These are phyloP conservation scores for Meliscaeva auricollis DNA, from an alignment of 2,888 invertebrate species.

Conservation along the genomic window DNA sequence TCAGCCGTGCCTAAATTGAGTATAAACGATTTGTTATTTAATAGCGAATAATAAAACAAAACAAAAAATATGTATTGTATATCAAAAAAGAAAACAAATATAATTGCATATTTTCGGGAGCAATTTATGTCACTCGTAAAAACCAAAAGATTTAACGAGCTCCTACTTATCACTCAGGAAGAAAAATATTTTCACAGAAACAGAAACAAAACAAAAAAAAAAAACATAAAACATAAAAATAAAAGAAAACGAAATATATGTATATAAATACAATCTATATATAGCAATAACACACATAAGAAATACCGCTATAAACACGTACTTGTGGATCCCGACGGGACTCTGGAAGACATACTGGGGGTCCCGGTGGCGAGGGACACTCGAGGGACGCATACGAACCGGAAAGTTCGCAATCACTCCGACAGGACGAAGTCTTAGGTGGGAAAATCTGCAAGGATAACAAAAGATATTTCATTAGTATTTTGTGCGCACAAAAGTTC, in stretches of 20 bases:
- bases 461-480: conserved; percentile 65
- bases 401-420: conserved; percentile 80
- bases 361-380: conserved; percentile 81
- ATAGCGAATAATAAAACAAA: conserved; percentile 32
- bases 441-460: conserved; percentile 78
- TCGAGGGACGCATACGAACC: conserved; percentile 81
- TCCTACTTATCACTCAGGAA: conserved; percentile 53
- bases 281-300: conserved; percentile 41
- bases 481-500: conserved; percentile 47
- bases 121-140: conserved; percentile 61
- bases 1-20: conserved; percentile 79
- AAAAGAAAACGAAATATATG: too few species aligned
- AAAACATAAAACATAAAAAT: not conserved
- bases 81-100: conserved; percentile 24
- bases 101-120: conserved; percentile 51
- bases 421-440: conserved; percentile 79
- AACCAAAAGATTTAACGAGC: conserved; percentile 53
- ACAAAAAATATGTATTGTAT: conserved; percentile 1
- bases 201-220: conserved; percentile 15
- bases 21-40: conserved; percentile 63
- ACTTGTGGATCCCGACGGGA: conserved; percentile 80
- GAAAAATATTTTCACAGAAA: conserved; percentile 32
- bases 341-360: conserved; percentile 80
- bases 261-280: too few species aligned
- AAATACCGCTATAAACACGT: conserved; percentile 71